Percentiles rank a stretch among this genome's conserved stretches.
phyloP scores from a whole-genome alignment of 2,113 vertebrate genomes.

The Myotis yumanensis region DNA sequence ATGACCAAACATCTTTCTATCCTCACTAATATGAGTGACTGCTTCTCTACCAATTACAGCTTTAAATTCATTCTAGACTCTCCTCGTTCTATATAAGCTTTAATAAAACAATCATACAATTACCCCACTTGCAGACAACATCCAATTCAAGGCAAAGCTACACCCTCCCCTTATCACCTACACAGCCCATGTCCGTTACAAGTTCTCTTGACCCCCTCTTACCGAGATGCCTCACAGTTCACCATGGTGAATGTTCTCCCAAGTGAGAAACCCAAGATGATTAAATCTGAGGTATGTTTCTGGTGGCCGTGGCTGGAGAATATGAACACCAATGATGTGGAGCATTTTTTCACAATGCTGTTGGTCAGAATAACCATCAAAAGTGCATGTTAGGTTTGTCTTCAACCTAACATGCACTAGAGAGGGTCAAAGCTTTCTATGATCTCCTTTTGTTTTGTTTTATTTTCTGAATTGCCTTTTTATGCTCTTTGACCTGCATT shows the following conservation, averaged over 20 bases:
- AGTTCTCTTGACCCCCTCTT: neutral
- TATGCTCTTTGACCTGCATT: neutral
- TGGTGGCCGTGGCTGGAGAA: neutral
- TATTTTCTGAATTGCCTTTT: neutral
- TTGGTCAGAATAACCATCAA: neutral
- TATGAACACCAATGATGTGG: neutral
- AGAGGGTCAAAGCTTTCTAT: neutral
- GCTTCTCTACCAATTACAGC: neutral
- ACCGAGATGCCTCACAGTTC: too few relatives aligned
- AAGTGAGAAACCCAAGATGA: neutral
- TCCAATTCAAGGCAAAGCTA: neutral
- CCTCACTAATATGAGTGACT: neutral
- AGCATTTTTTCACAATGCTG: neutral
- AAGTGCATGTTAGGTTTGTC: neutral
- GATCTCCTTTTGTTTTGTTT: neutral
- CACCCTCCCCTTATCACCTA: neutral
- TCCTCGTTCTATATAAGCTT: neutral
- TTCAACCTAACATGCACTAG: neutral
- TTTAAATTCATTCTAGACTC: neutral
- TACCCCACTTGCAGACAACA: neutral
- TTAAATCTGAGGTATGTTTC: neutral
- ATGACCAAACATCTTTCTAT: neutral
- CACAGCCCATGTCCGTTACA: too few relatives aligned
- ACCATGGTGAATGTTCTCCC: rapidly evolving
- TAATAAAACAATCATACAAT: neutral